Base-by-base conservation (phyloP, 1,140 invertebrate species). In the Chrysomallon squamiferum region DNA sequence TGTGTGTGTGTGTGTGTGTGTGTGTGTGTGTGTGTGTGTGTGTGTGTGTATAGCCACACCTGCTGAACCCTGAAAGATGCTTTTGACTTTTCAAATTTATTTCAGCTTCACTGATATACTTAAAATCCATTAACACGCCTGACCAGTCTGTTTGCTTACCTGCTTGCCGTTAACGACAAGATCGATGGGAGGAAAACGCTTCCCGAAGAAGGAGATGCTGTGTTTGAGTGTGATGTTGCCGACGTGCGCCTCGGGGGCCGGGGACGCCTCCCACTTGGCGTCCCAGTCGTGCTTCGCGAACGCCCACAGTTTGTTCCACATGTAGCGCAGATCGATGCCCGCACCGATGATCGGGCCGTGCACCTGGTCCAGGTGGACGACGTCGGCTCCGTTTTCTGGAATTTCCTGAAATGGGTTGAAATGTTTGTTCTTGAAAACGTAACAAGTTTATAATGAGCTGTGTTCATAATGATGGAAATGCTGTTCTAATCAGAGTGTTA, bases 321-420 rank as follows among this genome's bases (percentile, higher is more conserved):
- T 82, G 45, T 77, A 85, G 72, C 65, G 77, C 30, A 88, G 79
- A 59, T 88, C 84, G 1, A 87, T 80, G 32, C 90, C 88, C 29
- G 88, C 73, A 41, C 93, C 72, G 73, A 92, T 81, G 35, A 87
- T 78, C 22, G 89, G 84, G 29, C 88, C 88, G 72, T 96, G 94
- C 0, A 96, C 88, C 0, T 90, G 78, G 7, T 43, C 88, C 13
- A 97, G 86, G 80, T 96, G 95, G 0, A 91, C 90, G 1, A 92
- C 86, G 79, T 97, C 95, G 0, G 93, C 92, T 0, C 93, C 95
- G 75, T 97, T 97, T 84, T 96, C 94, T 0, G 94, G 93, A 49
- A 96, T 93, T 77, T 96, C 95, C 92, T 96, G 80, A n/a, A 68
- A 38, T 38, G 15, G n/a, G n/a, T n/a, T n/a, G n/a, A n/a, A n/a